These are phyloP conservation scores for Damaliscus lunatus DNA, from an alignment of 2,113 vertebrate genomes.

Conservation along the genomic window DNA sequence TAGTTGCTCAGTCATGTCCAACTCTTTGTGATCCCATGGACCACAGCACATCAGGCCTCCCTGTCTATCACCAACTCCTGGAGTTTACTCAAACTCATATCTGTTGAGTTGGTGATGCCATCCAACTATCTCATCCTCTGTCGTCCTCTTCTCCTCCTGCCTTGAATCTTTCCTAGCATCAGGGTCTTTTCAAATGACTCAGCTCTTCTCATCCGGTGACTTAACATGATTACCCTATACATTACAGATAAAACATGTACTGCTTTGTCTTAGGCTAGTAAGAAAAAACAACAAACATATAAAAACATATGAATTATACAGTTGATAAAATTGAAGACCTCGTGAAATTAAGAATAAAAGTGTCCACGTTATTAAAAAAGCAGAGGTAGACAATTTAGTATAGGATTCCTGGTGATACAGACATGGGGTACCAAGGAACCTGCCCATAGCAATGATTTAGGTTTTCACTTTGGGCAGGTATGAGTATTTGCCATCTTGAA, in stretches of 20 bases:
- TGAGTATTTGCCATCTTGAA: background rate
- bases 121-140: background rate
- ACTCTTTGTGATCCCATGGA: background rate
- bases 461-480: background rate
- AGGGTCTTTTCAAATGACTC: background rate
- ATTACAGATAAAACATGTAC: background rate
- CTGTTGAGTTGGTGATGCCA: background rate
- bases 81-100: background rate
- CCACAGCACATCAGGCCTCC: background rate
- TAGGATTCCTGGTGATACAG: background rate
- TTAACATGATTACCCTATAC: background rate
- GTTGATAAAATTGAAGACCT: background rate
- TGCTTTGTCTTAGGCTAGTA: background rate
- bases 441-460: background rate
- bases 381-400: background rate
- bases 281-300: background rate
- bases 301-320: background rate
- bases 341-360: background rate
- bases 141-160: background rate
- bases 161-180: background rate
- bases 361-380: background rate
- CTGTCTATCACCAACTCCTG: background rate
- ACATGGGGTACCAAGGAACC: no score
- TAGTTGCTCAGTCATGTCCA: fast-evolving
- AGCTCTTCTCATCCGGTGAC: background rate